Evolutionary conservation across 2,888 invertebrate species (phyloP).

Genomic region (Acanthosepion pharaonis): DNA sequence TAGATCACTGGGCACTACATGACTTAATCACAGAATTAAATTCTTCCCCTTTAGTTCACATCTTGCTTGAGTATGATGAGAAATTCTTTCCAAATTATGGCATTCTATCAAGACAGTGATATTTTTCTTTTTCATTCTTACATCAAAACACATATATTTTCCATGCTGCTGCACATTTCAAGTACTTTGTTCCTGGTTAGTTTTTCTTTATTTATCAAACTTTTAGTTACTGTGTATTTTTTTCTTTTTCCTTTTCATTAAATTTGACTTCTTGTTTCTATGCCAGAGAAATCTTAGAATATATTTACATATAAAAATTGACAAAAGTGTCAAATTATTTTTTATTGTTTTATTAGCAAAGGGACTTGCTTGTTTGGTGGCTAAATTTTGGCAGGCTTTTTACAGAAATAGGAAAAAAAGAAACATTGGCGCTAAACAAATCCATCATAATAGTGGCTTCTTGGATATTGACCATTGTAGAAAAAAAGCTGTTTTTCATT

Average conservation of each 20-base stretch:
- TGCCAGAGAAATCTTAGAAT: neutral
- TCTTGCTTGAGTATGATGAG: neutral
- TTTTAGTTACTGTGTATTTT: neutral
- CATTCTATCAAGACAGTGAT: neutral
- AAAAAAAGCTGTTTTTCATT: no score
- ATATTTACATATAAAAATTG: neutral
- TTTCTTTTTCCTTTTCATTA: neutral
- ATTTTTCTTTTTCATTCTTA: neutral
- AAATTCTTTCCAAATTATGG: neutral
- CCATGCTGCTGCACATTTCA: neutral
- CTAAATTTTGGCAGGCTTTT: neutral
- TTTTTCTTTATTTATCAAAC: neutral
- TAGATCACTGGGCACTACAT: neutral
- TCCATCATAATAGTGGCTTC: neutral
- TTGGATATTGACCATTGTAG: neutral
- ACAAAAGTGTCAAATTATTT: constrained; percentile 2
- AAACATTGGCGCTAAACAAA: neutral
- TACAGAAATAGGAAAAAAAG: neutral
- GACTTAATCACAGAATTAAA: constrained; percentile 33
- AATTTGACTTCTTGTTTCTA: neutral
- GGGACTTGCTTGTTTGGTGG: neutral
- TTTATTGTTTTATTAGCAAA: neutral
- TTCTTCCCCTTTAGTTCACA: neutral
- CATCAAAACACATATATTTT: neutral
- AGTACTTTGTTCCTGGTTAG: neutral